Percentiles rank a stretch among this genome's conserved stretches.
Evolutionary conservation across 2,797 vertebrate genomes (phyloP).

Genomic region (Protosalanx chinensis): DNA sequence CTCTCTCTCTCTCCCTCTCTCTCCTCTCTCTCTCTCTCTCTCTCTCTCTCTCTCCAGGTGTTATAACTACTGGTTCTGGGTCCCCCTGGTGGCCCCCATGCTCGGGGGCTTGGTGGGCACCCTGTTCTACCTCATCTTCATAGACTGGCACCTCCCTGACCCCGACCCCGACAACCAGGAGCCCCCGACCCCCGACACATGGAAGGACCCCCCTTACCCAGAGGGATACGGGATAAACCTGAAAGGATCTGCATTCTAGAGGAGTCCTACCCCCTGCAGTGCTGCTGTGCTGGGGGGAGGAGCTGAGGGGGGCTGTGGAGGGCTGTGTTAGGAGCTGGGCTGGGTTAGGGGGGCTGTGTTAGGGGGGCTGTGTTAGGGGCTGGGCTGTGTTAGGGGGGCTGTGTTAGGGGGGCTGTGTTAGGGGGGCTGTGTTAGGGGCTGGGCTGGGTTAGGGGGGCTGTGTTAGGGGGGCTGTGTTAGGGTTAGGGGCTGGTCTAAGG

Average conservation of each 20-base stretch:
- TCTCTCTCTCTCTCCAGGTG: conserved; percentile 59
- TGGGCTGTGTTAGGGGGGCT: too few relatives aligned
- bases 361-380: too few relatives aligned
- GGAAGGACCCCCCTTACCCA: conserved; percentile 10
- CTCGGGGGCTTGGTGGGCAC: conserved; percentile 68
- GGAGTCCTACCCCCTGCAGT: too few relatives aligned
- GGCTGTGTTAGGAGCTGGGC: too few relatives aligned
- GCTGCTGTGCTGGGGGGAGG: too few relatives aligned
- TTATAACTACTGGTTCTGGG: conserved; percentile 82
- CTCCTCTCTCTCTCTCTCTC: conserved; percentile 13
- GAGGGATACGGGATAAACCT: conserved; percentile 24
- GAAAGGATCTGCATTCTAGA: conserved; percentile 40
- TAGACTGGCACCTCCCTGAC: conserved; percentile 75
- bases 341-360: too few relatives aligned
- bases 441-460: too few relatives aligned
- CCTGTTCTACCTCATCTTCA: conserved; percentile 69
- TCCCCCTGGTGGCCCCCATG: conserved; percentile 77
- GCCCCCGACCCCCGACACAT: conserved; percentile 2
- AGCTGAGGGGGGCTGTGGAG: too few relatives aligned
- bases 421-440: too few relatives aligned
- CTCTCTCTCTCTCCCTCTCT: not conserved
- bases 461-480: too few relatives aligned
- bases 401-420: too few relatives aligned
- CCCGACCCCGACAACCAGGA: conserved; percentile 16
- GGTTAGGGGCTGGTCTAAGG: too few relatives aligned